Evolutionary conservation across 2,888 invertebrate species (phyloP).

Genomic region (Sarcophaga caerulescens): DNA sequence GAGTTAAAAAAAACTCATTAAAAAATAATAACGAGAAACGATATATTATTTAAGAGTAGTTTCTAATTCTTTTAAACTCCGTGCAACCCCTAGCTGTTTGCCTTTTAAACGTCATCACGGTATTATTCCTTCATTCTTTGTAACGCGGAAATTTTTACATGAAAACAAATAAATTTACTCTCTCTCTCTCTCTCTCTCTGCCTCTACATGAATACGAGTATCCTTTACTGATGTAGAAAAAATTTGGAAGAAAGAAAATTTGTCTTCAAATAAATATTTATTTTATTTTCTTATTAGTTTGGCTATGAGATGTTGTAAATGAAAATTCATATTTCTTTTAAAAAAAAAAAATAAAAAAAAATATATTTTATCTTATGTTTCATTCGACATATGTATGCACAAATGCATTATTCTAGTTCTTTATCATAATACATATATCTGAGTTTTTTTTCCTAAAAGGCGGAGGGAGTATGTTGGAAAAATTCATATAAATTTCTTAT

Average conservation of each 20-base stretch:
- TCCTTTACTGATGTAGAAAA: background rate
- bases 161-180: conserved; percentile 1
- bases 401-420: too few relatives aligned
- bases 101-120: too few relatives aligned
- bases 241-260: background rate
- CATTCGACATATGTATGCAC: background rate
- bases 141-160: background rate
- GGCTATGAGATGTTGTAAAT: background rate
- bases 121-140: too few relatives aligned
- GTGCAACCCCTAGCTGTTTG: too few relatives aligned
- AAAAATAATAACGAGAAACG: too few relatives aligned
- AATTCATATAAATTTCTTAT: background rate
- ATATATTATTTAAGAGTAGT: too few relatives aligned
- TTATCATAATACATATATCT: too few relatives aligned
- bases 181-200: background rate
- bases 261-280: conserved; percentile 5
- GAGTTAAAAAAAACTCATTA: too few relatives aligned
- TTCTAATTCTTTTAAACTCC: too few relatives aligned
- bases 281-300: background rate
- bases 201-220: too few relatives aligned
- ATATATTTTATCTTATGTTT: background rate
- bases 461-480: background rate
- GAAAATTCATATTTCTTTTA: background rate
- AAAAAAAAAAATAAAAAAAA: background rate
- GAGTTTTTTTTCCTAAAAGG: background rate